A percentile compares a stretch with the other conserved stretches of the same genome.
These are phyloP conservation scores for Pithys albifrons DNA, from an alignment of 2,113 vertebrate genomes.

Conservation along the genomic window DNA sequence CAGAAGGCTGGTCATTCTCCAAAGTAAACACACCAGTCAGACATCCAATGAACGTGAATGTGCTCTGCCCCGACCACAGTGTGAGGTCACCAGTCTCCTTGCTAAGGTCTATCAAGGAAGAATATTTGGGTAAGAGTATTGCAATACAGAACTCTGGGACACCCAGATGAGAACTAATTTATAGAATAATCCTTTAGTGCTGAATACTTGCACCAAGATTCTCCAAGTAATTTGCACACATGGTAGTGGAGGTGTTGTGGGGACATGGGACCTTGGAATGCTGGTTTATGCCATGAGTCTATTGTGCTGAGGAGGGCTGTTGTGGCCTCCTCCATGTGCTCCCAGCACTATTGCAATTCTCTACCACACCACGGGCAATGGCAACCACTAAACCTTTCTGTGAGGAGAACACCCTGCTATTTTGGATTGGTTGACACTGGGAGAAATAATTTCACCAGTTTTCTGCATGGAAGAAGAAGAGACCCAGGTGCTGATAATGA, in stretches of 20 bases:
- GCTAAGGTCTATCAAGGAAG: background rate
- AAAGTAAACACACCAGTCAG: background rate
- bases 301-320: rapidly evolving
- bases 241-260: background rate
- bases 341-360: background rate
- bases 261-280: rapidly evolving
- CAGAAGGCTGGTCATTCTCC: background rate
- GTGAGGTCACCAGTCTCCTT: background rate
- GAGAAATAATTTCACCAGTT: background rate
- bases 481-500: background rate
- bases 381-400: background rate
- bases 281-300: rapidly evolving
- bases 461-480: background rate
- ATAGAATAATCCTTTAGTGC: background rate
- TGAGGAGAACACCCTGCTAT: background rate
- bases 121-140: background rate
- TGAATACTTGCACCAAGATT: background rate
- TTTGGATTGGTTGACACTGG: background rate
- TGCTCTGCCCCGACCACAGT: background rate
- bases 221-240: background rate
- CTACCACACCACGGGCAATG: background rate
- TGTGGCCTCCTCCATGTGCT: background rate
- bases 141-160: background rate
- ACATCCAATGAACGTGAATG: background rate
- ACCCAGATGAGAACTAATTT: background rate